These are phyloP conservation scores for Cyaniris semiargus DNA, from an alignment of 2,888 invertebrate genomes.

Conservation along the genomic window DNA sequence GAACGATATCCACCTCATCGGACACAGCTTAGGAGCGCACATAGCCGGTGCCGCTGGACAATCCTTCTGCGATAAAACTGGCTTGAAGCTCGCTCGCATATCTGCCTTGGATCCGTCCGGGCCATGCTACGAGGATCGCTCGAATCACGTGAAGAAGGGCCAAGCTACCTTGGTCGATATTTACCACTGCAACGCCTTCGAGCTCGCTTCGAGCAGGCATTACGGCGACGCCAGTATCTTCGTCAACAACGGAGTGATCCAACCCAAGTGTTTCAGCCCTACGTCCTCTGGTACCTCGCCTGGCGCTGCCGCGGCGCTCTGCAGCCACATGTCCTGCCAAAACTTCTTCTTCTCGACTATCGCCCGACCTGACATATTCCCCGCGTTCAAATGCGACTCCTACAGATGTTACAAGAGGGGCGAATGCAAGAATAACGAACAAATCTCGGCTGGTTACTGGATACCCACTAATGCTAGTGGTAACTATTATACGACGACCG, in stretches of 20 bases:
- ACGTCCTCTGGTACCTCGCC: neutral
- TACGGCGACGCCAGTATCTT: conserved; percentile 81
- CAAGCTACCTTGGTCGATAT: conserved; percentile 82
- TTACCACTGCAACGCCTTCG: conserved; percentile 81
- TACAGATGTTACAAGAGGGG: conserved; percentile 59
- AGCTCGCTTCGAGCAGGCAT: conserved; percentile 69
- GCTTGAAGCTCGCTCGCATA: conserved; percentile 58
- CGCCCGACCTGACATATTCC: conserved; percentile 54
- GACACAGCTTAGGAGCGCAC: conserved; percentile 72
- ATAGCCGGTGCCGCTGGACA: conserved; percentile 63
- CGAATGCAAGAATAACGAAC: conserved; percentile 53
- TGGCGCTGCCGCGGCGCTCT: conserved; percentile 60
- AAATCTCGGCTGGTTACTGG: conserved; percentile 63
- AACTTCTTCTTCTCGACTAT: conserved; percentile 64
- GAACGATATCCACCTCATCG: conserved; percentile 64
- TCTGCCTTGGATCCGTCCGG: conserved; percentile 72
- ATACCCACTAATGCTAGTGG: conserved; percentile 66
- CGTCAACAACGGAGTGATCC: conserved; percentile 78
- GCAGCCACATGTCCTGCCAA: conserved; percentile 66
- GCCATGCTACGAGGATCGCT: conserved; percentile 65
- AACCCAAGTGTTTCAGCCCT: conserved; percentile 74
- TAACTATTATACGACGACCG: conserved; percentile 64
- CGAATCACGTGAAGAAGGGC: conserved; percentile 73
- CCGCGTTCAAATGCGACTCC: conserved; percentile 62
- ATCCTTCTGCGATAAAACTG: conserved; percentile 53